Evolutionary conservation across 1,140 invertebrate species (phyloP).

Genomic region (Drosophila murphyi): DNA sequence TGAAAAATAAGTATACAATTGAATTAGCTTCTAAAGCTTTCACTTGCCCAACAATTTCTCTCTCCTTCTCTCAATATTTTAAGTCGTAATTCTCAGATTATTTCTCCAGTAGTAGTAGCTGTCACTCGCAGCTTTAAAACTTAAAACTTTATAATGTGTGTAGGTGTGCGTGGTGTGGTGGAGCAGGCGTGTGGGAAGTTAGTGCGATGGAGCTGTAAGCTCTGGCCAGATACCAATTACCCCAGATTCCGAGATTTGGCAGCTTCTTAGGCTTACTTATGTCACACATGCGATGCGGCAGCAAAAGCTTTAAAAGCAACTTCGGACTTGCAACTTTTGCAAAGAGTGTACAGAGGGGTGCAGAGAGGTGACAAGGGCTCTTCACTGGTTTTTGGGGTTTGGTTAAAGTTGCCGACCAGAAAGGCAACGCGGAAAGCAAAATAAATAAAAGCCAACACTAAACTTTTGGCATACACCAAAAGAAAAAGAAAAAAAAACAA

Average conservation of each 20-base stretch:
- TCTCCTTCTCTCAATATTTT: background rate
- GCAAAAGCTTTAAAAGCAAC: slow-evolving; percentile 28
- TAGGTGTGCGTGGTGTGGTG: background rate
- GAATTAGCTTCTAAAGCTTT: no score
- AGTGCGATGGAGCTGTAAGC: slow-evolving; percentile 32
- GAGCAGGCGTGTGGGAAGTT: background rate
- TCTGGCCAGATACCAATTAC: slow-evolving; percentile 16
- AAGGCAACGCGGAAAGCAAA: slow-evolving; percentile 48
- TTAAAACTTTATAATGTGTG: slow-evolving; percentile 7
- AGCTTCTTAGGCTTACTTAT: slow-evolving; percentile 77
- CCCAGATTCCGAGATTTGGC: slow-evolving; percentile 40
- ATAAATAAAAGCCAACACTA: slow-evolving; percentile 72
- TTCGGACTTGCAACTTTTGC: slow-evolving; percentile 32
- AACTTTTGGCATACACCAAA: slow-evolving; percentile 53
- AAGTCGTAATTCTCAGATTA: slow-evolving; percentile 1
- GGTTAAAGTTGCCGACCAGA: slow-evolving; percentile 60
- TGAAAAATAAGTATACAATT: no score
- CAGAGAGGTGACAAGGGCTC: no score
- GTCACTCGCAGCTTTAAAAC: slow-evolving; percentile 3
- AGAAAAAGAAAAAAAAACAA: slow-evolving; percentile 2
- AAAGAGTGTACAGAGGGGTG: no score
- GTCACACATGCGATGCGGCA: slow-evolving; percentile 59
- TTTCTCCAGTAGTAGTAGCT: background rate
- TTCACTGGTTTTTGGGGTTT: slow-evolving; percentile 61
- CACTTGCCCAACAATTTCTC: background rate